These are phyloP conservation scores for Tetanocera ferruginea DNA, from an alignment of 2,888 invertebrate genomes.

Conservation along the genomic window DNA sequence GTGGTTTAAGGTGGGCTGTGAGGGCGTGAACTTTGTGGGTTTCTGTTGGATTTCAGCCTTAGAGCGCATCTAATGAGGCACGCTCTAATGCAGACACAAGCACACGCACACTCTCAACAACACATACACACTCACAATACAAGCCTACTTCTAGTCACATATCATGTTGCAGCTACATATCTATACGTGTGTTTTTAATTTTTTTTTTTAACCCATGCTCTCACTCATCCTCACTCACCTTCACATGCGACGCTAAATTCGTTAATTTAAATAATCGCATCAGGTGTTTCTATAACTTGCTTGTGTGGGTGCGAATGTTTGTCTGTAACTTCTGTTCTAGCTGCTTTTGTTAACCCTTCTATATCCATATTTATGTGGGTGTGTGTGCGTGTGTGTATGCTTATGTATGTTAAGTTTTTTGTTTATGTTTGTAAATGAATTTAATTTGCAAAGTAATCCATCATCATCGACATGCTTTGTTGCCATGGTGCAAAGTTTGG, in stretches of 20 bases:
- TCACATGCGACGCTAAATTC: neutral
- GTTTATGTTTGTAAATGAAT: slow-evolving; percentile 17
- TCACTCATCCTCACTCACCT: neutral
- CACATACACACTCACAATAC: neutral
- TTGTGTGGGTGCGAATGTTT: neutral
- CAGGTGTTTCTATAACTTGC: slow-evolving; percentile 1
- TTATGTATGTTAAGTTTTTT: neutral
- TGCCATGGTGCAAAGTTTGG: slow-evolving; percentile 6
- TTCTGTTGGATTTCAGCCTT: neutral
- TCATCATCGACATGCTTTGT: slow-evolving; percentile 21
- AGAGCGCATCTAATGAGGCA: neutral
- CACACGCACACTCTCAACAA: neutral
- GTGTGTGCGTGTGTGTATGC: neutral
- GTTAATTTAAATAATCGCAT: slow-evolving; percentile 27
- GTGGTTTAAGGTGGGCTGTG: neutral
- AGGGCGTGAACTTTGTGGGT: neutral
- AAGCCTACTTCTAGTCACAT: neutral
- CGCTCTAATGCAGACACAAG: neutral
- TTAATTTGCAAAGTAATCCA: slow-evolving; percentile 28
- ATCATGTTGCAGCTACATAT: too few species aligned
- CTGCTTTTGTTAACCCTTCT: neutral
- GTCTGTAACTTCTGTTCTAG: neutral
- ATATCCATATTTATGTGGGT: neutral
- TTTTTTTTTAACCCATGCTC: too few species aligned
- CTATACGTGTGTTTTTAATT: too few species aligned